Evolutionary conservation across 2,888 invertebrate genomes (phyloP).

Genomic region (Ariolimax columbianus): DNA sequence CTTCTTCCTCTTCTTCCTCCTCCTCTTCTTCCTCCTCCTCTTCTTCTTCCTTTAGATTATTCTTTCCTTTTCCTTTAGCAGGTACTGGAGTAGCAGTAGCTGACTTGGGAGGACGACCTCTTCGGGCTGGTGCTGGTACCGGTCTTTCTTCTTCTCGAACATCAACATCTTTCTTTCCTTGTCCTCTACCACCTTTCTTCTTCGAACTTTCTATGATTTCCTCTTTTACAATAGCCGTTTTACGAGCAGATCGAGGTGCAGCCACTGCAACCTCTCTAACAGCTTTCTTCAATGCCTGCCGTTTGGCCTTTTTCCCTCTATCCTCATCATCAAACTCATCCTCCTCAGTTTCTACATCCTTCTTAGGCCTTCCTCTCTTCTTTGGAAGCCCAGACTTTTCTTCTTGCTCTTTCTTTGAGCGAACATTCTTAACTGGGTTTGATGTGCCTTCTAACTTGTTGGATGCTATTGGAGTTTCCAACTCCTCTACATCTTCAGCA

Average conservation of each 20-base stretch:
- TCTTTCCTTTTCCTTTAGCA: conserved; percentile 55
- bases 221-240: conserved; percentile 25
- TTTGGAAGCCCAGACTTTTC: conserved; percentile 47
- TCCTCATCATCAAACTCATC: conserved; percentile 35
- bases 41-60: conserved; percentile 50
- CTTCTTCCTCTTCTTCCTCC: conserved; percentile 51
- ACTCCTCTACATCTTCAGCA: conserved; percentile 40
- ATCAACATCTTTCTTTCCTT: conserved; percentile 39
- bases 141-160: conserved; percentile 55
- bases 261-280: conserved; percentile 1
- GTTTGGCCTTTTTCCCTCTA: conserved; percentile 33
- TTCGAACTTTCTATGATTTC: conserved; percentile 15
- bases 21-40: conserved; percentile 55
- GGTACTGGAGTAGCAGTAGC: background rate
- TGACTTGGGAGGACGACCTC: conserved; percentile 57
- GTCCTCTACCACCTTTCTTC: conserved; percentile 15
- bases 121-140: conserved; percentile 52
- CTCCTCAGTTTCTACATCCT: conserved; percentile 52
- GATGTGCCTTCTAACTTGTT: conserved; percentile 24
- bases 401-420: conserved; percentile 56
- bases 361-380: conserved; percentile 58
- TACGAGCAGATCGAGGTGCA: conserved; percentile 12
- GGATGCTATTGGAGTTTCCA: conserved; percentile 13
- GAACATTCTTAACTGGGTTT: conserved; percentile 45
- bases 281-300: background rate